phyloP scores from a whole-genome alignment of 1,140 invertebrate genomes.

The Drosophila tropicalis region DNA sequence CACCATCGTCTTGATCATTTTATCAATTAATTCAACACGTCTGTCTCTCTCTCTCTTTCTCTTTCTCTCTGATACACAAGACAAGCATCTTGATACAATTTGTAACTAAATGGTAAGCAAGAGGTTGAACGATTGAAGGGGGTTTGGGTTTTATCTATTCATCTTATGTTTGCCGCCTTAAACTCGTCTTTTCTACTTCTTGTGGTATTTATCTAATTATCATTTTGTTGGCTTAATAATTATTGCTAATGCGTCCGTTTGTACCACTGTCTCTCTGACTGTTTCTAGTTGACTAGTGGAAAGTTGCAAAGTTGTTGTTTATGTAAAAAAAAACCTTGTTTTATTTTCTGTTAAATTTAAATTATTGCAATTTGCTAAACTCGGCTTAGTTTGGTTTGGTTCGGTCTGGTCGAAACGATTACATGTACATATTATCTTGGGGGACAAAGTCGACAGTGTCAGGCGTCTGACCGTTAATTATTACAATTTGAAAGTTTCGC shows the following conservation, averaged over 20 bases:
- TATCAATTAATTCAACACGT: slow-evolving; percentile 64
- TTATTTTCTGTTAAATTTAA: slow-evolving; percentile 63
- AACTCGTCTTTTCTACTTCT: slow-evolving; percentile 22
- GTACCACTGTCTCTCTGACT: neutral
- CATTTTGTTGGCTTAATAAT: slow-evolving; percentile 59
- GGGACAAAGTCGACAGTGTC: slow-evolving; percentile 17
- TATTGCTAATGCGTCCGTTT: slow-evolving; percentile 40
- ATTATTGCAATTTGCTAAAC: slow-evolving; percentile 65
- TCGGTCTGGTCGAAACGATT: slow-evolving; percentile 8
- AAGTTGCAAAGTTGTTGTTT: slow-evolving; percentile 51
- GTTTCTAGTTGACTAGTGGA: slow-evolving; percentile 23
- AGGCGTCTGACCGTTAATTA: slow-evolving; percentile 31
- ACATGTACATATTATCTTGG: slow-evolving; percentile 14
- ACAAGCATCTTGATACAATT: slow-evolving; percentile 71
- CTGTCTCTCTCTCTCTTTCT: neutral
- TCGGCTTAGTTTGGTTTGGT: slow-evolving; percentile 22
- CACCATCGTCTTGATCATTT: slow-evolving; percentile 31
- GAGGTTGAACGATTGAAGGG: neutral
- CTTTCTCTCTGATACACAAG: slow-evolving; percentile 9
- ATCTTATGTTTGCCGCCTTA: slow-evolving; percentile 36
- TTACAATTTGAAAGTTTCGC: slow-evolving; percentile 60
- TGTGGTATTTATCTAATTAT: slow-evolving; percentile 59
- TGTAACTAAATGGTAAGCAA: slow-evolving; percentile 37
- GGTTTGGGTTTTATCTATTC: slow-evolving; percentile 9
- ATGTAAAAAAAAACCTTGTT: slow-evolving; percentile 53